Conservation (phyloP, 2,797 vertebrate species). For the Phyllotis vaccarum region DNA sequence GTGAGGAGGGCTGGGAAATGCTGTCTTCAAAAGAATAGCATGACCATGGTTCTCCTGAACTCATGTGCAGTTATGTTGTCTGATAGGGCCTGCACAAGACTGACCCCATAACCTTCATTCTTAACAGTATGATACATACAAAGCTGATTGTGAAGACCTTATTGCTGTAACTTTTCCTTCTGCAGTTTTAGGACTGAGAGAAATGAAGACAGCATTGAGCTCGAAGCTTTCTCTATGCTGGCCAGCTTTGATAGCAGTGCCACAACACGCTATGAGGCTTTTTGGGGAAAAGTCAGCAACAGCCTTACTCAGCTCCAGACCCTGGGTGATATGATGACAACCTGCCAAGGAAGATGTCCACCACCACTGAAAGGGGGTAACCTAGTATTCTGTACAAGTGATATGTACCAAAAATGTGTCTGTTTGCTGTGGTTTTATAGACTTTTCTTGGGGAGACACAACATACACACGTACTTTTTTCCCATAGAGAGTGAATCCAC, state of each 20-base stretch:
- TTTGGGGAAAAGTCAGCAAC: neutral
- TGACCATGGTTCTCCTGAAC: too few species aligned
- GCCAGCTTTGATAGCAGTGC: too few species aligned
- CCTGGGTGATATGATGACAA: neutral
- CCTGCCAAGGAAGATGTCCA: neutral
- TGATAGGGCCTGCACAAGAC: neutral
- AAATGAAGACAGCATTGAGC: neutral
- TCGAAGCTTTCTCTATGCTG: too few species aligned
- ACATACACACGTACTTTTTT: neutral
- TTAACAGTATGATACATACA: too few species aligned
- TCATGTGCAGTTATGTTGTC: neutral
- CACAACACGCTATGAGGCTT: neutral
- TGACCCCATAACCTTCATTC: too few species aligned
- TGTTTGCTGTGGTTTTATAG: neutral
- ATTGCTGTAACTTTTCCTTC: too few species aligned
- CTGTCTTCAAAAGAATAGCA: too few species aligned
- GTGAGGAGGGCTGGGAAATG: neutral
- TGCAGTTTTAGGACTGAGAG: neutral
- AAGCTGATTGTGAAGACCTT: neutral
- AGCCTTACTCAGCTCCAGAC: too few species aligned
- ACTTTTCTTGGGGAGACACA: neutral
- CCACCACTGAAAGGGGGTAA: neutral
- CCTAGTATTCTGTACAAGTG: neutral
- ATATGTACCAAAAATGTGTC: neutral
- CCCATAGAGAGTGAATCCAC: neutral